phyloP scores from a whole-genome alignment of 92 coral and sea anemone species.

The Epizoanthus scotinus region DNA sequence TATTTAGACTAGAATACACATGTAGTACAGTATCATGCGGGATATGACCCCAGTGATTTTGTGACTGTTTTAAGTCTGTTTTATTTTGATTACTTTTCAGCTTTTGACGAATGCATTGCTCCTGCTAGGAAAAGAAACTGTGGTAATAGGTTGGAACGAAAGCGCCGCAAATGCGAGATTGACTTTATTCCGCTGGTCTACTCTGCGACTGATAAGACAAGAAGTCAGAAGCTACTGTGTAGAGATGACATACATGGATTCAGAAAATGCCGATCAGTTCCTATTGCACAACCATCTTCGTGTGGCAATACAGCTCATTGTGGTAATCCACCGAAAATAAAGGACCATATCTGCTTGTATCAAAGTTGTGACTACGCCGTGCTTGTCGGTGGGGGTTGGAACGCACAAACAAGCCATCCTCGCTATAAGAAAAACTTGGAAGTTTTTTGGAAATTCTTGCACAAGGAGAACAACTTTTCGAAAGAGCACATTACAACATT shows the following conservation, averaged over 20 bases:
- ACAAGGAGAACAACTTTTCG: conserved; percentile 62
- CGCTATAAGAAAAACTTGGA: conserved; percentile 72
- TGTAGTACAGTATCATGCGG: background rate
- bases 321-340: conserved; percentile 24
- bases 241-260: conserved; percentile 63
- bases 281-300: conserved; percentile 42
- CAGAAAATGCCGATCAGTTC: conserved; percentile 59
- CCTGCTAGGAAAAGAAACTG: conserved; percentile 86
- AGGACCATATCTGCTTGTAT: conserved; percentile 54
- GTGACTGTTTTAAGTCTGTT: background rate
- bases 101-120: conserved; percentile 76
- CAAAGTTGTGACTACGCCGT: conserved; percentile 87
- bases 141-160: conserved; percentile 64
- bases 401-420: conserved; percentile 66
- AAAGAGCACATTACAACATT: conserved; percentile 74
- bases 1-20: background rate
- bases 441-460: conserved; percentile 76
- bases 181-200: conserved; percentile 86
- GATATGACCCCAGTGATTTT: conserved; percentile 7
- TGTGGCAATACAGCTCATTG: conserved; percentile 82
- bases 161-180: conserved; percentile 82
- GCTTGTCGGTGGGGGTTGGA: conserved; percentile 88
- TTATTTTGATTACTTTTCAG: conserved; percentile 45
- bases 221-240: conserved; percentile 72
- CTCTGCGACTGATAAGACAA: conserved; percentile 46